Percentiles rank a stretch among this genome's conserved stretches.
Evolutionary conservation across 2,888 invertebrate species (phyloP).

Genomic region (Melikaiella ostensackeni): DNA sequence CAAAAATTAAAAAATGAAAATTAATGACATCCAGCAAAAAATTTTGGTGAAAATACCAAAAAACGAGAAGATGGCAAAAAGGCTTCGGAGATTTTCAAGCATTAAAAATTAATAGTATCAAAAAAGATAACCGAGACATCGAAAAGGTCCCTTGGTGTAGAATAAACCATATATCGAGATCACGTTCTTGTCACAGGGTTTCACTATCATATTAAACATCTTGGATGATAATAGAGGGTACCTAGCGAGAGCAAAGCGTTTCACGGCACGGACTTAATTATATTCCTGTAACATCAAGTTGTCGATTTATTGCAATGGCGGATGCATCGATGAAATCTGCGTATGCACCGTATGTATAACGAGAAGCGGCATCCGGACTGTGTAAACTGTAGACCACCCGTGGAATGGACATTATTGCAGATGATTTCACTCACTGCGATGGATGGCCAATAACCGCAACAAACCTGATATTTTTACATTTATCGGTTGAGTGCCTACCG

Average conservation of each 20-base stretch:
- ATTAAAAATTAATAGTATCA: too few relatives aligned
- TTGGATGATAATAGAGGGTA: constrained; percentile 1
- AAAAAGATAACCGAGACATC: too few relatives aligned
- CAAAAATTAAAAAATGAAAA: too few relatives aligned
- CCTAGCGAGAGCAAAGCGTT: background rate
- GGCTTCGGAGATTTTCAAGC: too few relatives aligned
- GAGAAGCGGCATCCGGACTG: background rate
- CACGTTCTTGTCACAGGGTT: too few relatives aligned
- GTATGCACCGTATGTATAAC: background rate
- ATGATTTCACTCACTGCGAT: background rate
- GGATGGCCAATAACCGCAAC: background rate
- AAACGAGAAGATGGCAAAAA: too few relatives aligned
- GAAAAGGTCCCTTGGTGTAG: too few relatives aligned
- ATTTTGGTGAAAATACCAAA: too few relatives aligned
- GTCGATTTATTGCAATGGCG: background rate
- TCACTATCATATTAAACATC: background rate
- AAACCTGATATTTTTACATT: background rate
- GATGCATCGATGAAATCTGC: background rate
- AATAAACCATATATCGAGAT: too few relatives aligned
- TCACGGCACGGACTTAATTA: background rate
- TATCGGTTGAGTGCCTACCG: background rate
- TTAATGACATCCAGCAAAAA: too few relatives aligned
- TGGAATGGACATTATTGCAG: background rate
- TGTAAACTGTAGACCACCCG: background rate
- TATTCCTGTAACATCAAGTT: background rate